phyloP scores from a whole-genome alignment of 2,797 vertebrate genomes.

The Parauchenoglanis punctatus region DNA sequence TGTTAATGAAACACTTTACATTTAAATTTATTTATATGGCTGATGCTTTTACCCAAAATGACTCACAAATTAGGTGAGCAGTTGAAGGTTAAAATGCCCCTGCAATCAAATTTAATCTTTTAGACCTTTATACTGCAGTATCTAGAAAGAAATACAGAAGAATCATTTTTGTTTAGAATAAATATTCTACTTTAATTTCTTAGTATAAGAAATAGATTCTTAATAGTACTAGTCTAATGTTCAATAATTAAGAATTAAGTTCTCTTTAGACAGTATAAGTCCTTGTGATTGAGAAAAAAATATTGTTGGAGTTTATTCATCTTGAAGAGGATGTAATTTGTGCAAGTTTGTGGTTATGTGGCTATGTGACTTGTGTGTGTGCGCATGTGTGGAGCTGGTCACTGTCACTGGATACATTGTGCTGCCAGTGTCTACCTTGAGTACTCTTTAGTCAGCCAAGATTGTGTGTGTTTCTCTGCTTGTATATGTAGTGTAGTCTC shows the following conservation, averaged over 20 bases:
- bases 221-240: not conserved
- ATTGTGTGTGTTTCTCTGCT: not conserved
- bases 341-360: constrained; percentile 2
- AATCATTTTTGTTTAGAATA: not conserved
- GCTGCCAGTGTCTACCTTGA: not conserved
- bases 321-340: not conserved
- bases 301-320: not conserved
- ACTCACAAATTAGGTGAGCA: not conserved
- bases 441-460: not conserved
- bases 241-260: not conserved
- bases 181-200: not conserved
- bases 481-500: not conserved
- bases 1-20: constrained; percentile 9
- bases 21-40: not conserved
- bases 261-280: not conserved
- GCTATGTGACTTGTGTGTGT: not conserved
- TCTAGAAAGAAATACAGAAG: not conserved
- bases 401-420: not conserved
- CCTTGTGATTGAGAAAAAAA: not conserved
- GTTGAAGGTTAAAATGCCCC: not conserved
- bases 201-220: not conserved
- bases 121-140: not conserved
- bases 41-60: not conserved
- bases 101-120: not conserved
- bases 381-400: not conserved